Conservation (phyloP, 2,113 vertebrate species). For the Lipophrys pholis region DNA sequence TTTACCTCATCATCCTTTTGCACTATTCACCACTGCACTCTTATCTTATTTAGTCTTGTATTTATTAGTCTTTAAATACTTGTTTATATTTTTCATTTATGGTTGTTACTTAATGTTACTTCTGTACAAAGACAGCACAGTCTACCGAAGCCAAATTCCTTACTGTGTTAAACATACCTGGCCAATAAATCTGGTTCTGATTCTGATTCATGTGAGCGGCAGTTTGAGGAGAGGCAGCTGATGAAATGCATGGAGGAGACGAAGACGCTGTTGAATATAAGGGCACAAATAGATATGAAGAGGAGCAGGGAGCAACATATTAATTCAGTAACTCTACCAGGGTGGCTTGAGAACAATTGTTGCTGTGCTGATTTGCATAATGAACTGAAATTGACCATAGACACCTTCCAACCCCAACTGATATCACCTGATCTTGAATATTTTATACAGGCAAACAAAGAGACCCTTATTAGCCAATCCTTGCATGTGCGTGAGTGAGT, state of each 20-base stretch:
- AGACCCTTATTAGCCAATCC: constrained; percentile 74
- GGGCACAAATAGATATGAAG: constrained; percentile 47
- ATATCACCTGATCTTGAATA: constrained; percentile 64
- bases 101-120: no score
- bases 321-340: constrained; percentile 60
- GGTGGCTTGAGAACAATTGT: constrained; percentile 58
- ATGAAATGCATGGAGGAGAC: constrained; percentile 35
- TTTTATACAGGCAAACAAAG: constrained; percentile 67
- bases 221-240: constrained; percentile 18
- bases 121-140: no score
- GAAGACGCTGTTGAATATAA: constrained; percentile 40
- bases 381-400: constrained; percentile 67
- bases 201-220: constrained; percentile 1
- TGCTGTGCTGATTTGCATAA: constrained; percentile 67
- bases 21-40: no score
- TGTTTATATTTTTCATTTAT: no score
- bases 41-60: no score
- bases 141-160: no score
- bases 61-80: no score
- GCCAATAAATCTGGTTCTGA: no score
- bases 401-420: constrained; percentile 42
- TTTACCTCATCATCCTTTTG: no score
- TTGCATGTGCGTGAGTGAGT: constrained; percentile 50
- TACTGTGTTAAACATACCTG: no score
- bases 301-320: constrained; percentile 53